These are phyloP conservation scores for Scaptodrosophila lebanonensis DNA, from an alignment of 1,140 invertebrate genomes.

Conservation along the genomic window DNA sequence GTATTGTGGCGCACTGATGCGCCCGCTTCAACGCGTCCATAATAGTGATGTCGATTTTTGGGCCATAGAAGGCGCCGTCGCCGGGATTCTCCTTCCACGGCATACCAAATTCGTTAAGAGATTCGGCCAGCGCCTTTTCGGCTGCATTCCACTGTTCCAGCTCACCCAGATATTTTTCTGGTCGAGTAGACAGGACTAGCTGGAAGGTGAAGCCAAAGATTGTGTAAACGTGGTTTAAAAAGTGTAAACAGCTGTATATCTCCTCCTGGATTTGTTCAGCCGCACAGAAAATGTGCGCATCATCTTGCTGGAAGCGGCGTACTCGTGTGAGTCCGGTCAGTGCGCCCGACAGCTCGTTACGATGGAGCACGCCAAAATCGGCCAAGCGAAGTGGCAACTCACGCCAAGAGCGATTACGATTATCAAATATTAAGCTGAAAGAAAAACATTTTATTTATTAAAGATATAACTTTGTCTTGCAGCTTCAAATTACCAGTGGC, in stretches of 20 bases:
- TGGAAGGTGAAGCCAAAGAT: slow-evolving; percentile 97
- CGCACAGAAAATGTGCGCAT: slow-evolving; percentile 98
- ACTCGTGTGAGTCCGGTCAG: slow-evolving; percentile 96
- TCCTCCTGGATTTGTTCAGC: slow-evolving; percentile 92
- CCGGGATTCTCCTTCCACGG: slow-evolving; percentile 92
- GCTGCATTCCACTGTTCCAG: slow-evolving; percentile 91
- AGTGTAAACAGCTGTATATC: slow-evolving; percentile 89
- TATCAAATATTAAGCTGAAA: slow-evolving; percentile 90
- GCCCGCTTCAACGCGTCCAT: slow-evolving; percentile 91
- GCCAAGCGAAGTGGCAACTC: slow-evolving; percentile 95
- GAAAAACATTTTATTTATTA: too few relatives aligned
- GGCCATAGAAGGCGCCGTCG: slow-evolving; percentile 99
- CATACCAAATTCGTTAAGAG: slow-evolving; percentile 88
- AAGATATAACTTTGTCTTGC: too few relatives aligned
- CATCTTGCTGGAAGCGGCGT: slow-evolving; percentile 97
- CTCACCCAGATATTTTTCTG: slow-evolving; percentile 95
- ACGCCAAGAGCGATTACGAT: slow-evolving; percentile 91
- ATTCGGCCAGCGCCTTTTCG: slow-evolving; percentile 90
- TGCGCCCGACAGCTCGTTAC: slow-evolving; percentile 96
- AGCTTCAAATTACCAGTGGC: slow-evolving; percentile 91
- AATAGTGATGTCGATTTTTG: slow-evolving; percentile 99
- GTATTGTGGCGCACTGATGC: slow-evolving; percentile 98
- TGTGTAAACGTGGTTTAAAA: slow-evolving; percentile 89
- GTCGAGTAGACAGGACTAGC: slow-evolving; percentile 93
- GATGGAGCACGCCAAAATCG: slow-evolving; percentile 97